Percentiles rank a stretch among this genome's conserved stretches.
Evolutionary conservation across 2,113 vertebrate genomes (phyloP).

Genomic region (Terrapene triunguis): DNA sequence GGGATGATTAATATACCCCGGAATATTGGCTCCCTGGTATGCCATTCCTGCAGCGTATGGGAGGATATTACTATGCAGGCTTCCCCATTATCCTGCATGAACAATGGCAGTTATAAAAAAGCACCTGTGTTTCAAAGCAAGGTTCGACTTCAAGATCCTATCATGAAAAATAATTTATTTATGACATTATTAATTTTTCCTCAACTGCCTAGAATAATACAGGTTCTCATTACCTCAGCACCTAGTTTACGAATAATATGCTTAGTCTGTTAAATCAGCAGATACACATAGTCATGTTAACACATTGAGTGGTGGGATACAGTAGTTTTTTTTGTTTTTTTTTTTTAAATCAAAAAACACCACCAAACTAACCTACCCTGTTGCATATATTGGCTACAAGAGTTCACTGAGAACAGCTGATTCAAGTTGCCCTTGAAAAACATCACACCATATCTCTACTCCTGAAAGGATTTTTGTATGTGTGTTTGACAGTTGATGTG

Average conservation of each 20-base stretch:
- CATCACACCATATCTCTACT: not conserved
- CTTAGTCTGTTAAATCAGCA: constrained; percentile 14
- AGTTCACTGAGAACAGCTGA: constrained; percentile 24
- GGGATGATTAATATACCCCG: not conserved
- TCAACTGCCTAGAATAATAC: not conserved
- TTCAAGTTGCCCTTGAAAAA: constrained; percentile 5
- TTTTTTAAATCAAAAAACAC: no score
- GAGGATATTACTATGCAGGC: not conserved
- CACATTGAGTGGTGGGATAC: not conserved
- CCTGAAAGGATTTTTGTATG: not conserved
- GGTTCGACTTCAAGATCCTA: not conserved
- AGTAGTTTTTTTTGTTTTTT: not conserved
- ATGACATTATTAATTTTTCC: constrained; percentile 33
- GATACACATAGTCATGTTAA: constrained; percentile 37
- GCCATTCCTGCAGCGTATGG: fast-evolving
- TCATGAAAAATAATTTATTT: not conserved
- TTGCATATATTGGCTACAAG: constrained; percentile 12
- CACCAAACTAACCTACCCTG: not conserved
- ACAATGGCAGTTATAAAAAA: not conserved
- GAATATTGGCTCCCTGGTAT: not conserved
- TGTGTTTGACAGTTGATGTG: not conserved
- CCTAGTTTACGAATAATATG: not conserved
- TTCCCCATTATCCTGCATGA: not conserved
- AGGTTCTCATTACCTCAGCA: constrained; percentile 35
- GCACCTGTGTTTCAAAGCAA: not conserved